Percentiles rank a stretch among this genome's conserved stretches.
Conservation (phyloP, 2,888 invertebrate genomes). For the Brenthis daphne region DNA sequence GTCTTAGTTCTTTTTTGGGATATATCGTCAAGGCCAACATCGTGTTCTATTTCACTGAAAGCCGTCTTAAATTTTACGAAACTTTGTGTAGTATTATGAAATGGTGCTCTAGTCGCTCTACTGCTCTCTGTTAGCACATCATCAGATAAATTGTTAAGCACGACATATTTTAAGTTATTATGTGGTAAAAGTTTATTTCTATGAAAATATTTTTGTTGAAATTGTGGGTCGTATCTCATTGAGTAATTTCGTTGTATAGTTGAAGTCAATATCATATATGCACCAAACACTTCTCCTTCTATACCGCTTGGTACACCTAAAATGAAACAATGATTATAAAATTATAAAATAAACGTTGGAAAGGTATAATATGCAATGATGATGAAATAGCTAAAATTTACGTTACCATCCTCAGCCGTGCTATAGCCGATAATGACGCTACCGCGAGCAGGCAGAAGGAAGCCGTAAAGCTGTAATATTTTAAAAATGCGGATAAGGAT, state of each 20-base stretch:
- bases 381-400: neutral
- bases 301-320: slow-evolving; percentile 84
- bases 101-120: slow-evolving; percentile 46
- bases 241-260: slow-evolving; percentile 75
- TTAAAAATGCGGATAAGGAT: slow-evolving; percentile 23
- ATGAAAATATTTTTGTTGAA: slow-evolving; percentile 55
- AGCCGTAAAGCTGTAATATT: slow-evolving; percentile 78
- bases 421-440: slow-evolving; percentile 87
- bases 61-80: slow-evolving; percentile 53
- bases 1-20: slow-evolving; percentile 38
- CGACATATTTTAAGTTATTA: slow-evolving; percentile 54
- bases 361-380: neutral
- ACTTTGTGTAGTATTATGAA: slow-evolving; percentile 45
- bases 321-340: slow-evolving; percentile 35
- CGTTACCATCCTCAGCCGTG: slow-evolving; percentile 84
- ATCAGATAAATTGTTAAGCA: slow-evolving; percentile 60
- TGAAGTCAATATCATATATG: slow-evolving; percentile 83
- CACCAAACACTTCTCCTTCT: slow-evolving; percentile 86
- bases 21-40: slow-evolving; percentile 48
- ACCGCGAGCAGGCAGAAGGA: slow-evolving; percentile 81
- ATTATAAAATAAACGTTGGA: slow-evolving; percentile 17
- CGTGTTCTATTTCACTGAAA: slow-evolving; percentile 52
- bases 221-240: slow-evolving; percentile 53
- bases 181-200: slow-evolving; percentile 58
- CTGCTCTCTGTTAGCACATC: slow-evolving; percentile 56